Percentiles rank a stretch among this genome's conserved stretches.
Conservation (phyloP, 2,888 invertebrate genomes). For the Pseudeuparius sepicola region DNA sequence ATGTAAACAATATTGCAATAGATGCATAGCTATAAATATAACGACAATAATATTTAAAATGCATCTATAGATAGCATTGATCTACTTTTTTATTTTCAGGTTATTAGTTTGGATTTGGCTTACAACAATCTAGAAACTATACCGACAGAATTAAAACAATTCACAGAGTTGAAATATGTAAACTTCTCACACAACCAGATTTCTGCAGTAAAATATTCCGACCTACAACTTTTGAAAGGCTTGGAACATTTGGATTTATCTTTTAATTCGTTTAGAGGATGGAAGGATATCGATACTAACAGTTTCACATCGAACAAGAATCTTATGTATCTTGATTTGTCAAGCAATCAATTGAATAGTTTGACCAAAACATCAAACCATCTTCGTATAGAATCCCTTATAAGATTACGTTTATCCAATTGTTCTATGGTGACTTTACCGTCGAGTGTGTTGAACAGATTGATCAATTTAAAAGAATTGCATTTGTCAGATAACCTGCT, state of each 20-base stretch:
- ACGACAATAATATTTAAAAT: too few relatives aligned
- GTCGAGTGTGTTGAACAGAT: conserved; percentile 42
- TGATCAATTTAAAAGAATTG: conserved; percentile 45
- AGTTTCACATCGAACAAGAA: conserved; percentile 41
- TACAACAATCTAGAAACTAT: conserved; percentile 50
- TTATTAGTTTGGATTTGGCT: conserved; percentile 53
- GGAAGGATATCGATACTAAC: conserved; percentile 48
- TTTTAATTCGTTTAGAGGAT: conserved; percentile 49
- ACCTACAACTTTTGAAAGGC: conserved; percentile 38
- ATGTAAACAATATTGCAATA: too few relatives aligned
- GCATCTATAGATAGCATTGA: neutral
- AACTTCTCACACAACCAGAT: conserved; percentile 41
- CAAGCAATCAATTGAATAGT: conserved; percentile 47
- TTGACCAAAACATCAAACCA: conserved; percentile 31
- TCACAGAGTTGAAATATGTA: conserved; percentile 43
- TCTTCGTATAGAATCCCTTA: conserved; percentile 49
- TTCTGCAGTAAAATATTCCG: conserved; percentile 24
- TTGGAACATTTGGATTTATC: conserved; percentile 53
- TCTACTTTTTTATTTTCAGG: conserved; percentile 37
- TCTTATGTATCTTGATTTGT: conserved; percentile 52
- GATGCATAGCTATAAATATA: too few relatives aligned
- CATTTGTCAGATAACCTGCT: conserved; percentile 40
- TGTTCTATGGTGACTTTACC: conserved; percentile 50
- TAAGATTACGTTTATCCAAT: conserved; percentile 48
- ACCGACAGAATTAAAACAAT: conserved; percentile 43